Evolutionary conservation across 2,797 vertebrate species (phyloP).

Genomic region (Acanthurus leucopareius): DNA sequence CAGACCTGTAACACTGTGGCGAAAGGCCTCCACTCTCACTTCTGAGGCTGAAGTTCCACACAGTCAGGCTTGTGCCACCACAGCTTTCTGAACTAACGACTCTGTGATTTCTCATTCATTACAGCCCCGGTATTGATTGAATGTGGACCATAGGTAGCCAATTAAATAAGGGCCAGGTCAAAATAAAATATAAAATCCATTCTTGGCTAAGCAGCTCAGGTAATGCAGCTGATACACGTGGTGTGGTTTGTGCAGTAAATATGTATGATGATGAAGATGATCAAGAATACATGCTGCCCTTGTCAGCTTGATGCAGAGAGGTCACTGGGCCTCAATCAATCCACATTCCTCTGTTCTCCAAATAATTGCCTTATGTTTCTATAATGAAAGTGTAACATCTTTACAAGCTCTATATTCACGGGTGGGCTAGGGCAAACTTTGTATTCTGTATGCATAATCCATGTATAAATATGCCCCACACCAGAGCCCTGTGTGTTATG

Average conservation of each 20-base stretch:
- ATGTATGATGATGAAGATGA: conserved; percentile 52
- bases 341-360: conserved; percentile 47
- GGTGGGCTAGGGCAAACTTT: conserved; percentile 67
- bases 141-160: neutral
- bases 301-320: conserved; percentile 39
- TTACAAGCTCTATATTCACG: conserved; percentile 61
- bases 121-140: neutral
- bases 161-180: neutral
- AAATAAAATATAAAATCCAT: neutral
- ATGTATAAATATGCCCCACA: conserved; percentile 78
- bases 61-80: too few relatives aligned
- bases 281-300: conserved; percentile 46
- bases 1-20: too few relatives aligned
- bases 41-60: too few relatives aligned
- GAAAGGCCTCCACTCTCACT: too few relatives aligned
- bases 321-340: conserved; percentile 62
- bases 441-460: conserved; percentile 80
- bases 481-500: conserved; percentile 74
- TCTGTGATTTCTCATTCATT: neutral
- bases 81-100: neutral
- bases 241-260: conserved; percentile 11
- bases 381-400: conserved; percentile 79
- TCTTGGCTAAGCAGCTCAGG: conserved; percentile 1
- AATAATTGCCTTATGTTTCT: conserved; percentile 74
- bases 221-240: neutral